A percentile compares a stretch with the other conserved stretches of the same genome.
Conservation (phyloP, 2,797 vertebrate genomes). For the Myotis findleyi region DNA sequence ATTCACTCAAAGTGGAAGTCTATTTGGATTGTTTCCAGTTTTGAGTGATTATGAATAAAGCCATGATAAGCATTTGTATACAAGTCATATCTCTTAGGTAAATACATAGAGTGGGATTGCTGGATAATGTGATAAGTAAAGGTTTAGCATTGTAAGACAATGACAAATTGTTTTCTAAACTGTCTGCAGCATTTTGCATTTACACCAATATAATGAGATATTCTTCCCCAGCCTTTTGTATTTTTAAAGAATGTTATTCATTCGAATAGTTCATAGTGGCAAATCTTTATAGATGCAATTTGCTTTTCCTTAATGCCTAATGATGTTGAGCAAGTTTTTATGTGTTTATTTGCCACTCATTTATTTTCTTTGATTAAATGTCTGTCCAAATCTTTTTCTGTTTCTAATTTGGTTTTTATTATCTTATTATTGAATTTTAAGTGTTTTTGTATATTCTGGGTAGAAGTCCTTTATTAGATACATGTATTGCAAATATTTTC, state of each 20-base stretch:
- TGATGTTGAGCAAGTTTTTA: not conserved
- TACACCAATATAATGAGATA: not conserved
- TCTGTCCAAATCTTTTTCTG: not conserved
- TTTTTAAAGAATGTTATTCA: not conserved
- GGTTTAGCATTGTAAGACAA: not conserved
- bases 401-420: not conserved
- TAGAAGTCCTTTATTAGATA: not conserved
- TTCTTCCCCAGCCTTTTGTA: not conserved
- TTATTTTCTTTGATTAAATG: not conserved
- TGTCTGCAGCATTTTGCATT: not conserved
- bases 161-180: not conserved
- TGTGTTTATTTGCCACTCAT: not conserved
- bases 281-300: not conserved
- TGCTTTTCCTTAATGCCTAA: not conserved
- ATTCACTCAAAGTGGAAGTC: not conserved
- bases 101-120: not conserved
- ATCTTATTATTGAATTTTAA: not conserved
- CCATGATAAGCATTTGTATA: not conserved
- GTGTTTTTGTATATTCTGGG: not conserved
- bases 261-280: not conserved
- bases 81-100: constrained; percentile 1
- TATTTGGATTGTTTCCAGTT: not conserved
- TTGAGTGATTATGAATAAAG: not conserved
- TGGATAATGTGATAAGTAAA: not conserved
- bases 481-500: not conserved